Conservation (phyloP, 2,797 vertebrate genomes). For the Phoeniculus purpureus region DNA sequence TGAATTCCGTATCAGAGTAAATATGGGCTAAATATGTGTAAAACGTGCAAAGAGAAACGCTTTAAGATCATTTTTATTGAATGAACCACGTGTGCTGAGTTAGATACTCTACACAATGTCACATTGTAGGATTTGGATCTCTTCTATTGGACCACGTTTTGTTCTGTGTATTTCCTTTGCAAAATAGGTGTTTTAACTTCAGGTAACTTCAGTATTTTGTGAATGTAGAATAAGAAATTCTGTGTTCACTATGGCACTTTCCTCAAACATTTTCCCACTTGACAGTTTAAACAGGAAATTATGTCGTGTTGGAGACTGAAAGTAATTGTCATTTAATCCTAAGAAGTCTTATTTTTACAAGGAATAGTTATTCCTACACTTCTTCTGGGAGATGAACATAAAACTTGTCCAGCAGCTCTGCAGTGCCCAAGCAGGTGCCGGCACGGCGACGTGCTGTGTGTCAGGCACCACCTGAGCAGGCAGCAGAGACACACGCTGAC, state of each 20-base stretch:
- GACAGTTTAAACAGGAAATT: not conserved
- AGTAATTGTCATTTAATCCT: not conserved
- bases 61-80: not conserved
- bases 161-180: not conserved
- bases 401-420: not conserved
- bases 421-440: not conserved
- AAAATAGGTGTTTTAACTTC: not conserved
- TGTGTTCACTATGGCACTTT: not conserved
- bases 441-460: accelerated
- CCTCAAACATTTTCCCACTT: not conserved
- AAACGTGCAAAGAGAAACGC: not conserved
- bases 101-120: not conserved
- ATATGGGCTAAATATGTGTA: not conserved
- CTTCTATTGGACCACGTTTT: not conserved
- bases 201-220: not conserved
- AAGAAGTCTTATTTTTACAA: not conserved
- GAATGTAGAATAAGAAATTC: not conserved
- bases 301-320: not conserved
- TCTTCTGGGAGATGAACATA: not conserved
- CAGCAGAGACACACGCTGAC: not conserved
- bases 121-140: not conserved
- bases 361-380: not conserved
- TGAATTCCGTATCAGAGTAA: not conserved
- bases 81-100: not conserved
- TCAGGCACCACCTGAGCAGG: not conserved